These are phyloP conservation scores for Rapana venosa DNA, from an alignment of 2,888 invertebrate genomes.

Conservation along the genomic window DNA sequence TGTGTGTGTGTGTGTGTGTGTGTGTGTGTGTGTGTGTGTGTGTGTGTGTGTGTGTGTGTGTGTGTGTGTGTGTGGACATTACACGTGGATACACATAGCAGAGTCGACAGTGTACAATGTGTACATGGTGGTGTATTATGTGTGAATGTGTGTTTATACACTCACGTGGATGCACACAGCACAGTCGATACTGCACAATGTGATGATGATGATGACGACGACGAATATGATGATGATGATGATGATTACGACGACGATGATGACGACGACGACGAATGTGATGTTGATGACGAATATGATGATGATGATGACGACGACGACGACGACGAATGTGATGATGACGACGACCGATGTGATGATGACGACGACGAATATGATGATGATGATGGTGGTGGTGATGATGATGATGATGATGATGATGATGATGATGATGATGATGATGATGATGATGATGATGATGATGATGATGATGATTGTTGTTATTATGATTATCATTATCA, in stretches of 20 bases:
- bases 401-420: background rate
- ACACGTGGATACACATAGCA: too few relatives aligned
- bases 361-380: constrained; percentile 28
- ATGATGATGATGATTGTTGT: constrained; percentile 18
- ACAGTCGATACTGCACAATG: too few relatives aligned
- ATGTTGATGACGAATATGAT: background rate
- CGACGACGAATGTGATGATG: background rate
- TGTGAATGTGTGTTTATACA: too few relatives aligned
- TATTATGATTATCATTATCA: too few relatives aligned
- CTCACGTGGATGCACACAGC: too few relatives aligned
- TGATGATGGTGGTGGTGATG: background rate
- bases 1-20: too few relatives aligned
- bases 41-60: too few relatives aligned
- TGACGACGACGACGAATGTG: background rate
- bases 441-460: background rate
- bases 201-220: background rate
- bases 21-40: too few relatives aligned
- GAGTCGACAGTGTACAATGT: too few relatives aligned
- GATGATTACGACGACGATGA: background rate
- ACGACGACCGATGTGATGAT: constrained; percentile 34
- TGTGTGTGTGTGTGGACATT: too few relatives aligned
- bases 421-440: constrained; percentile 9
- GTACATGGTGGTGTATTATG: too few relatives aligned
- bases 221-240: background rate
- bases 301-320: background rate